A percentile compares a stretch with the other conserved stretches of the same genome.
Conservation (phyloP, 2,113 vertebrate species). For the Muntiacus muntjak region DNA sequence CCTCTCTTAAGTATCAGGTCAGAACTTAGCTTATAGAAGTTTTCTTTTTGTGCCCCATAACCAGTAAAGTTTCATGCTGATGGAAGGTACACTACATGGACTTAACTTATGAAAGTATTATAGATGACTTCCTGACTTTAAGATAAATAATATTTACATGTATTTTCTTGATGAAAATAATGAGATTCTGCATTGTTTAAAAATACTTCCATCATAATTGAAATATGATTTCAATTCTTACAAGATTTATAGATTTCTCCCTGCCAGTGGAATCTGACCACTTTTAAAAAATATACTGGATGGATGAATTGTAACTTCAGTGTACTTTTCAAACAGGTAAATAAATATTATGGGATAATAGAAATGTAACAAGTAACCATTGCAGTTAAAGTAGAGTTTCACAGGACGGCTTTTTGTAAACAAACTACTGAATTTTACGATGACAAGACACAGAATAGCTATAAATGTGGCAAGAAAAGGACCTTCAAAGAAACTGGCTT, state of each 20-base stretch:
- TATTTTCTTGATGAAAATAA: not conserved
- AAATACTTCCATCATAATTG: not conserved
- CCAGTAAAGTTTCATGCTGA: not conserved
- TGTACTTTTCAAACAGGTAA: conserved; percentile 37
- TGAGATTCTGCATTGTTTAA: not conserved
- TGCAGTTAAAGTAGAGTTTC: conserved; percentile 10
- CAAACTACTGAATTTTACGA: conserved; percentile 50
- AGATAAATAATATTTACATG: not conserved
- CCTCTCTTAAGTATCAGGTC: not conserved
- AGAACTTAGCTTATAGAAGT: not conserved
- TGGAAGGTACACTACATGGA: not conserved
- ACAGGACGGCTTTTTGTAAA: conserved; percentile 23
- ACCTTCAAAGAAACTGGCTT: not conserved
- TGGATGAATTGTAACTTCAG: not conserved
- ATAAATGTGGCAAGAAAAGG: conserved; percentile 8
- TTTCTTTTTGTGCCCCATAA: not conserved
- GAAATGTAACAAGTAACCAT: not conserved
- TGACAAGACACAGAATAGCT: conserved; percentile 42
- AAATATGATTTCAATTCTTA: not conserved
- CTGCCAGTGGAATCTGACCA: not conserved
- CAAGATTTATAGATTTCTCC: not conserved
- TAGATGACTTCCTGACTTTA: not conserved
- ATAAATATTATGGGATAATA: not conserved
- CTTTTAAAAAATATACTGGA: not conserved
- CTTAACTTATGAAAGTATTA: not conserved